Evolutionary conservation across 1,140 invertebrate species (phyloP).

Genomic region (Drosophila repletoides): DNA sequence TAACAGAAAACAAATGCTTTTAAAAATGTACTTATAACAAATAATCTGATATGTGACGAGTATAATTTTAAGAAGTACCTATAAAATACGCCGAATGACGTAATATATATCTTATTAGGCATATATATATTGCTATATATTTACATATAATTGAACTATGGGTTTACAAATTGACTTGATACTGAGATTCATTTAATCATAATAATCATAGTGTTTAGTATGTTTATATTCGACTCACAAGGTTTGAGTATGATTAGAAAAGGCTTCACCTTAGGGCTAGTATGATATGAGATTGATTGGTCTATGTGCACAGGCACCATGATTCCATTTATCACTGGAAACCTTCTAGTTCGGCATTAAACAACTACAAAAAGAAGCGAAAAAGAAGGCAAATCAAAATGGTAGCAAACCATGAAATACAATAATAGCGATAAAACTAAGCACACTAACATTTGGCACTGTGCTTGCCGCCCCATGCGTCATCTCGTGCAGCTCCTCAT

Average conservation of each 20-base stretch:
- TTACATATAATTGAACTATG: slow-evolving; percentile 6
- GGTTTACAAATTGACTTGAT: neutral
- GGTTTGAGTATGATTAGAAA: neutral
- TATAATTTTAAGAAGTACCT: no score
- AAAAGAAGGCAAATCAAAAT: slow-evolving; percentile 52
- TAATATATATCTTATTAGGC: no score
- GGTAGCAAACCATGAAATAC: slow-evolving; percentile 30
- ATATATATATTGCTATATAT: neutral
- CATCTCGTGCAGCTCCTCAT: slow-evolving; percentile 83
- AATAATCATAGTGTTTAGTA: neutral
- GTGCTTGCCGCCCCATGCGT: slow-evolving; percentile 58
- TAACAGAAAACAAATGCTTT: neutral
- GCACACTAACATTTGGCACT: slow-evolving; percentile 82
- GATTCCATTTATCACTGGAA: slow-evolving; percentile 39
- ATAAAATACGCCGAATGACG: no score
- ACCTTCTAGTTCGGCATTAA: slow-evolving; percentile 66
- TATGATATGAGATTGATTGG: slow-evolving; percentile 10
- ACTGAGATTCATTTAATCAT: slow-evolving; percentile 4
- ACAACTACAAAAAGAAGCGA: slow-evolving; percentile 65
- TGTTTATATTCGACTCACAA: no score
- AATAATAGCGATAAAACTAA: slow-evolving; percentile 48
- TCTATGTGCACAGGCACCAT: slow-evolving; percentile 1
- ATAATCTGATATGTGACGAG: slow-evolving; percentile 5
- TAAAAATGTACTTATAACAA: neutral
- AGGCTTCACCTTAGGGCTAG: neutral